Evolutionary conservation across 2,888 invertebrate genomes (phyloP).

Genomic region (Anorthoa munda): DNA sequence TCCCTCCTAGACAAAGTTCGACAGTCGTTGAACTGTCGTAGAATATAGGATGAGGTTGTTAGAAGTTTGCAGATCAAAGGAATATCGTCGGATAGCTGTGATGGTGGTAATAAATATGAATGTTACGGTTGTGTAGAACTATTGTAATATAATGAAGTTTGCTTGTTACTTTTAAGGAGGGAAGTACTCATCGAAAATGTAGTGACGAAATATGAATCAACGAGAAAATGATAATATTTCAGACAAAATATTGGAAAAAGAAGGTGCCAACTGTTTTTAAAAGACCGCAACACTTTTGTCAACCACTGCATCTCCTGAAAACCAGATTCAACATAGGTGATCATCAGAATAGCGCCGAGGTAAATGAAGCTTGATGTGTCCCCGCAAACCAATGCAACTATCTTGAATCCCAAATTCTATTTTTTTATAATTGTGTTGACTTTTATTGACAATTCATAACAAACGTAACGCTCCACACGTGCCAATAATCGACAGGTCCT

Average conservation of each 20-base stretch:
- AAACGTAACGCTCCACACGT: not conserved
- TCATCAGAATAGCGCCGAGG: too few species aligned
- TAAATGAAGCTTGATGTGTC: not conserved
- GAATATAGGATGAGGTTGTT: conserved; percentile 33
- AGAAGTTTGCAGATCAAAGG: conserved; percentile 37
- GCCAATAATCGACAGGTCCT: not conserved
- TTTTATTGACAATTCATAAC: too few species aligned
- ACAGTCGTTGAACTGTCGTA: conserved; percentile 35
- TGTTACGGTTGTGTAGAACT: not conserved
- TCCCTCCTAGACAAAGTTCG: conserved; percentile 31
- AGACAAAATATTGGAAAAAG: too few species aligned
- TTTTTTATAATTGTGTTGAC: too few species aligned
- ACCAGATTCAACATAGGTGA: not conserved
- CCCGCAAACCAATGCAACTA: not conserved
- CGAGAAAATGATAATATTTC: too few species aligned
- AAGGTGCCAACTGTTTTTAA: too few species aligned
- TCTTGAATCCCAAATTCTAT: not conserved
- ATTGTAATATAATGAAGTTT: not conserved
- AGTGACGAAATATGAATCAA: too few species aligned
- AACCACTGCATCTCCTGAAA: not conserved
- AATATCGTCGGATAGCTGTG: not conserved
- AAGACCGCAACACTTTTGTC: too few species aligned
- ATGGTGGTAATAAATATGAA: conserved; percentile 19
- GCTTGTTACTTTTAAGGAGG: not conserved
- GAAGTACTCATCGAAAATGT: too few species aligned